Conservation (phyloP, 2,888 invertebrate species). For the Volucella bombylans region DNA sequence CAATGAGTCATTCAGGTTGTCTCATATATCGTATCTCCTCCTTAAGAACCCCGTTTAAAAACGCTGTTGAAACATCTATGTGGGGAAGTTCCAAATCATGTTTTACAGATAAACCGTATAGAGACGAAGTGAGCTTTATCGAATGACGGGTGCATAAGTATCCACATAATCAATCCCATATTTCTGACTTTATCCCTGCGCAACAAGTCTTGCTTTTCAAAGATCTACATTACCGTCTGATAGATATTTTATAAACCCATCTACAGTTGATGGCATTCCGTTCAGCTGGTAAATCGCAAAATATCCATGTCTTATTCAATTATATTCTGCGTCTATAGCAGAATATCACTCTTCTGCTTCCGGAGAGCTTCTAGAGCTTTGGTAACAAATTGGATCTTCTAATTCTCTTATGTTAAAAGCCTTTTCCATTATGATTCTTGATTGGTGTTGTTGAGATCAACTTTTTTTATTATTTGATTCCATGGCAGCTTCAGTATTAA, state of each 20-base stretch:
- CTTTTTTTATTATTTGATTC: slow-evolving; percentile 12
- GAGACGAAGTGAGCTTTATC: slow-evolving; percentile 44
- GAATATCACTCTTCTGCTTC: slow-evolving; percentile 19
- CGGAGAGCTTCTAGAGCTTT: background rate
- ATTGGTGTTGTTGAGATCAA: background rate
- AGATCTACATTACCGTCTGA: too few relatives aligned
- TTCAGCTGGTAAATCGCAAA: slow-evolving; percentile 5
- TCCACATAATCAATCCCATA: slow-evolving; percentile 10
- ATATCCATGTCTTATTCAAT: slow-evolving; percentile 69
- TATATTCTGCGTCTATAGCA: slow-evolving; percentile 75
- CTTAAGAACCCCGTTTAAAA: too few relatives aligned
- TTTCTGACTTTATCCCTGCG: slow-evolving; percentile 9
- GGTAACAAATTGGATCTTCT: background rate
- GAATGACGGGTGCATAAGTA: slow-evolving; percentile 28
- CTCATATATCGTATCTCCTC: slow-evolving; percentile 3
- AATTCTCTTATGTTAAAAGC: background rate
- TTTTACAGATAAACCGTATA: too few relatives aligned
- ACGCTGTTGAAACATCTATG: too few relatives aligned
- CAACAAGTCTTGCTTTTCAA: slow-evolving; percentile 35
- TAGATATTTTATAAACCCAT: too few relatives aligned
- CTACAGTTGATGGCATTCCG: too few relatives aligned
- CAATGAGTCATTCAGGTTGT: slow-evolving; percentile 29
- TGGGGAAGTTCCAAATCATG: too few relatives aligned
- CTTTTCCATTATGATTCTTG: slow-evolving; percentile 10
- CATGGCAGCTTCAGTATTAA: background rate